A percentile compares a stretch with the other conserved stretches of the same genome.
Conservation (phyloP, 2,113 vertebrate species). For the Aegithalos caudatus region DNA sequence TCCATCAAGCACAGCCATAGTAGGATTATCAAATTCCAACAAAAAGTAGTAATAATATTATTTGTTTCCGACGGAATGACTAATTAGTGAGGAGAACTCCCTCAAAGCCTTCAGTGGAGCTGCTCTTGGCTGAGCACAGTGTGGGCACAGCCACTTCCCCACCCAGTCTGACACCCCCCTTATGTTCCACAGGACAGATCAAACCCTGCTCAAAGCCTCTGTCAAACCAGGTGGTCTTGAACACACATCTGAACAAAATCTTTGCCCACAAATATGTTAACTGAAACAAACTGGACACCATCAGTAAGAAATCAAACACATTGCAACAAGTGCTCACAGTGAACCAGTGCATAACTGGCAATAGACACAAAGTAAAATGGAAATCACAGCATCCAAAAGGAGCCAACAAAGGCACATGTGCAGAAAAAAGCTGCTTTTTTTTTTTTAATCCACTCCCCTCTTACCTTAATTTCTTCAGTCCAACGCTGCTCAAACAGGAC, state of each 20-base stretch:
- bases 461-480: neutral
- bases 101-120: neutral
- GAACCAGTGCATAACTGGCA: neutral
- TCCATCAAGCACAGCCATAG: neutral
- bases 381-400: neutral
- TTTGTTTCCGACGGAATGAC: neutral
- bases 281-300: neutral
- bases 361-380: neutral
- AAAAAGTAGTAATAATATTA: neutral
- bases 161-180: accelerated
- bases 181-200: accelerated
- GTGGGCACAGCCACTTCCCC: neutral
- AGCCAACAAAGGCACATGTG: accelerated
- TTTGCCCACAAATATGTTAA: neutral
- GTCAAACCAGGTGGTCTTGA: neutral
- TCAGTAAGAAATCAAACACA: neutral
- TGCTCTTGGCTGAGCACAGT: accelerated
- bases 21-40: neutral
- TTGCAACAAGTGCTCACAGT: neutral
- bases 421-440: neutral
- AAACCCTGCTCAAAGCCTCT: neutral
- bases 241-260: neutral
- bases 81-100: neutral
- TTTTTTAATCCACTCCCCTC: neutral
- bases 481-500: neutral